Evolutionary conservation across 2,797 vertebrate genomes (phyloP), one percentile per base, ranked within the genome.

Genomic region (Galago senegalensis): DNA sequence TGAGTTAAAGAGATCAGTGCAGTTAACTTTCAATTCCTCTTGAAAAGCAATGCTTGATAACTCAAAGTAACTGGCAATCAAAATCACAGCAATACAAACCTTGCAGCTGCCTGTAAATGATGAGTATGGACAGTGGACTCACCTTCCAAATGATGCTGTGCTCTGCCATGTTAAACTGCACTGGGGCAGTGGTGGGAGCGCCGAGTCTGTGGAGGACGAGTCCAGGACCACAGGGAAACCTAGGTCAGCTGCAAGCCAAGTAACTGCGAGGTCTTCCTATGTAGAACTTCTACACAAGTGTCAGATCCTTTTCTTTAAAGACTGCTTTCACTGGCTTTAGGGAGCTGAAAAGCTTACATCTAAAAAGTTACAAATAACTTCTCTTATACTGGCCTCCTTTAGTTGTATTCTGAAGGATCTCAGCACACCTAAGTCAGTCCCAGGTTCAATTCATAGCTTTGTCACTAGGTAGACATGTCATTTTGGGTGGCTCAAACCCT

Each of bases 161-260:
- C 37, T 81, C n/a, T 29, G 60, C 40, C 1, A 2, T 29, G n/a
- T 80, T 40, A 75, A 53, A 56, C 2, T 4, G 43, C 1, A 18
- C 23, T 49, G 17, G 27, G 23, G 21, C 34, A 53, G 58, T 49
- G 43, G 40, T 17, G n/a, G 1, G 1, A 56, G 23, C 29, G 60
- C 69, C 34, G 63, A 70, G 31, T 75, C 3, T 37, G 56, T n/a
- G 88, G 73, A 12, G 70, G 86, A 1, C 61, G 20, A 95, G 83
- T 21, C 80, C 93, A n/a, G 93, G 90, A 25, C 91, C 94, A 87
- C 88, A 79, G 85, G 34, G 65, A 89, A 58, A 46, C 23, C n/a
- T 77, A 7, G 13, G n/a, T 86, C 9, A 72, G 18, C 69, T 67
- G 9, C 56, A 89, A 72, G 18, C 29, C 9, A 29, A 69, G 29